These are phyloP conservation scores for Ophion ventricosus DNA, from an alignment of 2,888 invertebrate genomes.

Conservation along the genomic window DNA sequence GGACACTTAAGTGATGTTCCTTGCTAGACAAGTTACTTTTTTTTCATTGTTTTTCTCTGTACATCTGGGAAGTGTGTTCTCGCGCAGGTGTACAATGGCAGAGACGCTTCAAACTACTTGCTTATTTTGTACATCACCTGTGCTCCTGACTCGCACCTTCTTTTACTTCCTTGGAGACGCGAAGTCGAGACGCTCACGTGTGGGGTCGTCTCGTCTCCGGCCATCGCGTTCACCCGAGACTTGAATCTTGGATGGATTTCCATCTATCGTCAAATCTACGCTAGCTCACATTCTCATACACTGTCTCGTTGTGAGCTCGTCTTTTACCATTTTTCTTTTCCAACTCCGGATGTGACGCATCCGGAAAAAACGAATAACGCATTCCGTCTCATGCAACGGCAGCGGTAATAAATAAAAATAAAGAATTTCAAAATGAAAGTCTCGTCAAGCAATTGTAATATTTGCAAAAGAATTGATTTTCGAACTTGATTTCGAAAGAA, in stretches of 20 bases:
- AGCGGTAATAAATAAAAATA: neutral
- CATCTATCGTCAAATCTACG: conserved; percentile 53
- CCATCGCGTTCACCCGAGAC: conserved; percentile 26
- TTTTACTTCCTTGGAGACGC: neutral
- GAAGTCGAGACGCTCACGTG: neutral
- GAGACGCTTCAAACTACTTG: neutral
- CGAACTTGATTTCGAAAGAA: conserved; percentile 12
- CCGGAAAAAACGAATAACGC: neutral
- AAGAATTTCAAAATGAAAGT: neutral
- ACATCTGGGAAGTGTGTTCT: neutral
- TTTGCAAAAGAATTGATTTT: conserved; percentile 18
- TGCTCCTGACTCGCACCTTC: neutral
- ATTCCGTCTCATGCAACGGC: neutral
- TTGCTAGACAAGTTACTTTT: neutral
- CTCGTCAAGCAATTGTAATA: conserved; percentile 38
- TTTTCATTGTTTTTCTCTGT: neutral
- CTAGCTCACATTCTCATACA: conserved; percentile 29
- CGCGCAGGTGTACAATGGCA: neutral
- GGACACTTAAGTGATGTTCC: no score
- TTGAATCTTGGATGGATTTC: conserved; percentile 20
- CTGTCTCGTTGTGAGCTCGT: neutral
- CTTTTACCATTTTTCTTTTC: conserved; percentile 35
- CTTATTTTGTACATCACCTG: neutral
- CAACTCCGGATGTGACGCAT: conserved; percentile 26
- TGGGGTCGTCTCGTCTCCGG: conserved; percentile 1